Base-by-base conservation (phyloP, 30 jellyfish, hydroid and myxozoan genomes). In the Rhopilema esculentum region DNA sequence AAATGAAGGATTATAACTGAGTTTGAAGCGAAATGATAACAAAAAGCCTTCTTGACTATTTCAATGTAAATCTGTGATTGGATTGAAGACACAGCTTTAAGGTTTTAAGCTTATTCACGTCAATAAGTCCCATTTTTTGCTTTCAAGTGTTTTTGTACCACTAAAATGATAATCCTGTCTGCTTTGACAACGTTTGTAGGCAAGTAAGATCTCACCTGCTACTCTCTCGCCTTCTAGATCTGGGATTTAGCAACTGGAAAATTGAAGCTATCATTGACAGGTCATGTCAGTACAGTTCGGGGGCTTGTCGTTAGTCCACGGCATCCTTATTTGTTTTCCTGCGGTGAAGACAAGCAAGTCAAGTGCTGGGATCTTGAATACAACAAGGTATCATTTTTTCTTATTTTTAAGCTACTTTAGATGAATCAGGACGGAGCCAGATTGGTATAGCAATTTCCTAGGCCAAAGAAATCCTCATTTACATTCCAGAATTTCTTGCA, bases 291-390 rank as follows among this genome's bases (percentile, higher is more conserved):
- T 66, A 96, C 99, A 20, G 99, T 96, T 19, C 98, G 99, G 8
- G 99, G 99, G 16, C 91, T 96, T 28, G 98, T 79, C n/a, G 99
- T 93, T 28, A 96, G 99, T 68, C 85, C 97, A 18, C 96, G 98
- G 16, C 99, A 96, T 74, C 99, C 99, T 1, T 96, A 96, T 62
- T 72, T 96, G 73, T 96, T 96, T 72, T 96, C 99, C 0, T 82
- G 96, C 69, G 99, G 99, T 26, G 99, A 96, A 86, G 99, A 96
- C 82, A 96, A 96, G 84, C 97, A 85, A 72, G 98, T 96, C 40
- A 96, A 96, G 80, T 96, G 99, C 86, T 96, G 99, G 99, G 99
- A 96, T 89, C 97, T 96, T 20, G 99, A 96, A 76, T 93, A 96
- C 75, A 96, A 96, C 78, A 96, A 96, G 93, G 99, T 96, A 87